A percentile compares a stretch with the other conserved stretches of the same genome.
phyloP scores from a whole-genome alignment of 2,797 vertebrate genomes.

The Lemur catta region DNA sequence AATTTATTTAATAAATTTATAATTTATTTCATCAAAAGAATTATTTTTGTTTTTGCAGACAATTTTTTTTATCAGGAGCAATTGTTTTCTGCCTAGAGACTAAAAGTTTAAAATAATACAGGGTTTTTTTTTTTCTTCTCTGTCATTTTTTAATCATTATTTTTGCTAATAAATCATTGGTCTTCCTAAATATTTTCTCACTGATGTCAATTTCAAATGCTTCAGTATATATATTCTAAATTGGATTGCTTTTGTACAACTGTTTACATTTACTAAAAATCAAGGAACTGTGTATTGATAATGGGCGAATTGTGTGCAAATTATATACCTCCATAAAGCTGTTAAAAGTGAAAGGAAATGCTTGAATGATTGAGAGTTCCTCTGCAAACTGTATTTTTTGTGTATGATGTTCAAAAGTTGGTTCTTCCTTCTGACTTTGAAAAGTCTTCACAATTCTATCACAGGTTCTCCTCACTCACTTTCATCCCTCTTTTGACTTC shows the following conservation, averaged over 20 bases:
- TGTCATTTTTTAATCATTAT: neutral
- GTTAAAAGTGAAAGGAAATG: neutral
- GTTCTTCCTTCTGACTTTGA: neutral
- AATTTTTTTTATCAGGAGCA: slow-evolving; percentile 30
- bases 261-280: neutral
- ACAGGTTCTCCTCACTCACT: neutral
- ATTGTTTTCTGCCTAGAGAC: neutral
- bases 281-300: neutral
- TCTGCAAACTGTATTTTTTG: neutral
- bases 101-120: neutral
- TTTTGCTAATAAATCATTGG: neutral
- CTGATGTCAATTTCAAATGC: neutral
- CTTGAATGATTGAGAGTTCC: neutral
- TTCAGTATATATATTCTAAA: neutral
- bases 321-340: neutral
- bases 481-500: neutral
- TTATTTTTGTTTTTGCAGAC: neutral
- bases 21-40: neutral
- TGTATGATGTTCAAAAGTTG: neutral
- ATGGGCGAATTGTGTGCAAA: neutral
- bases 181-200: slow-evolving; percentile 35
- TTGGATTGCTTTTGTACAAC: neutral
- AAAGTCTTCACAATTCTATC: neutral
- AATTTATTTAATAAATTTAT: neutral
- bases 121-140: neutral